Conservation (phyloP, 2,888 invertebrate genomes). For the Orthosia cruda region DNA sequence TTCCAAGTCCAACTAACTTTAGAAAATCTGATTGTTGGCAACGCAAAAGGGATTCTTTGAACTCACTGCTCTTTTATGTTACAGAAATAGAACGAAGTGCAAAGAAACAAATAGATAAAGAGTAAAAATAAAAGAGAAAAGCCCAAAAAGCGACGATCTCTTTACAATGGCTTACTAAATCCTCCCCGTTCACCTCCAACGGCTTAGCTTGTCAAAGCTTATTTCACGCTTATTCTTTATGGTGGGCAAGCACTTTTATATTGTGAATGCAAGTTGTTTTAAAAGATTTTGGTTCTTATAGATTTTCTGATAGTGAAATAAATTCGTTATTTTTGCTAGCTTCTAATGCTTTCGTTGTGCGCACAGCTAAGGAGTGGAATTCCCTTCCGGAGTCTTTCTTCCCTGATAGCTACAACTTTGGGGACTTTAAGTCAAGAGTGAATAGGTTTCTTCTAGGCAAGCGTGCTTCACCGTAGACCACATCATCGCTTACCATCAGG, state of each 20-base stretch:
- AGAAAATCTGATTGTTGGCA: neutral
- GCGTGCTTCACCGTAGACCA: no score
- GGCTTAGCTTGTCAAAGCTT: constrained; percentile 47
- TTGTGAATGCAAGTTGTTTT: constrained; percentile 35
- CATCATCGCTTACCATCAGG: no score
- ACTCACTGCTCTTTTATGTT: neutral
- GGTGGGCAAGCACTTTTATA: constrained; percentile 35
- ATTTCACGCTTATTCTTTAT: constrained; percentile 48
- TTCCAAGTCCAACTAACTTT: no score
- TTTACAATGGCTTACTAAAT: constrained; percentile 46
- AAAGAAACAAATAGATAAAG: constrained; percentile 26
- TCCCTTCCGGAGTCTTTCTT: no score
- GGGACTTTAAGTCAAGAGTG: no score
- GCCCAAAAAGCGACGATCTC: constrained; percentile 30
- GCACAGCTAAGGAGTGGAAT: no score
- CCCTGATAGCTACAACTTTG: no score
- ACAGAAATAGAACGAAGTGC: constrained; percentile 9
- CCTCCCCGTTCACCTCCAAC: neutral
- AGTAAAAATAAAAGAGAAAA: constrained; percentile 21
- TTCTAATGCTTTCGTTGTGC: neutral
- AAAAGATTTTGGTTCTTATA: constrained; percentile 22
- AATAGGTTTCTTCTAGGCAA: no score
- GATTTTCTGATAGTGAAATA: neutral
- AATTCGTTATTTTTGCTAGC: neutral
- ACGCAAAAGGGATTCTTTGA: constrained; percentile 10